A percentile compares a stretch with the other conserved stretches of the same genome.
These are phyloP conservation scores for Helostoma temminkii DNA, from an alignment of 2,797 vertebrate genomes.

Conservation along the genomic window DNA sequence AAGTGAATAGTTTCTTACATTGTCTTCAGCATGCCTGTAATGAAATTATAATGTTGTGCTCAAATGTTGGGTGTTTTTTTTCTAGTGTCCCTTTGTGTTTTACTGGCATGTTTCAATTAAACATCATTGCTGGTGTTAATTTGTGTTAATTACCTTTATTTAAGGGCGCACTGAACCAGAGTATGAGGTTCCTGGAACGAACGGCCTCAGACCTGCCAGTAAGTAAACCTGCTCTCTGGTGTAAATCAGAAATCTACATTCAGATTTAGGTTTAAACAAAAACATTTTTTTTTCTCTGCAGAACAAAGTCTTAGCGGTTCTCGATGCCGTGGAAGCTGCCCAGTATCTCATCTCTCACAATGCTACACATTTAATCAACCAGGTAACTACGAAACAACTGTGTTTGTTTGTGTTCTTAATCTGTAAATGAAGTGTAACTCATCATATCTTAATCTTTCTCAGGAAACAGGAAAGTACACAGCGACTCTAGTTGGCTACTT, in stretches of 20 bases:
- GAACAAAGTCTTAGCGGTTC: constrained; percentile 86
- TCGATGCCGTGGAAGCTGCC: constrained; percentile 85
- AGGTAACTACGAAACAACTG: constrained; percentile 73
- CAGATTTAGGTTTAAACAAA: not conserved
- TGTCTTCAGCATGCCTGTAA: constrained; percentile 56
- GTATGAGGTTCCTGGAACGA: constrained; percentile 87
- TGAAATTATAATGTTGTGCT: constrained; percentile 22
- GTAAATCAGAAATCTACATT: not conserved
- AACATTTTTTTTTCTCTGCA: constrained; percentile 61
- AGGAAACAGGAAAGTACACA: constrained; percentile 91
- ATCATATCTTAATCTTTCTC: constrained; percentile 32
- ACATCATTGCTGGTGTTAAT: not conserved
- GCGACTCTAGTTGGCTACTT: constrained; percentile 89
- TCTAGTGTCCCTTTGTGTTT: constrained; percentile 32
- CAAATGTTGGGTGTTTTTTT: not conserved
- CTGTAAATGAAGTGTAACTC: not conserved
- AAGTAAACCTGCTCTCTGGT: constrained; percentile 57
- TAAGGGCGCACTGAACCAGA: constrained; percentile 89
- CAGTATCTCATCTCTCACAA: constrained; percentile 90
- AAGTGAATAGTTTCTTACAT: constrained; percentile 11
- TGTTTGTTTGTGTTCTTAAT: not conserved
- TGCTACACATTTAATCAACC: constrained; percentile 83
- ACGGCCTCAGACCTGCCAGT: constrained; percentile 87
- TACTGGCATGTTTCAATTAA: not conserved
- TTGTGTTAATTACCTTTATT: constrained; percentile 39